phyloP scores from a whole-genome alignment of 2,888 invertebrate species.

The Altica lythri region DNA sequence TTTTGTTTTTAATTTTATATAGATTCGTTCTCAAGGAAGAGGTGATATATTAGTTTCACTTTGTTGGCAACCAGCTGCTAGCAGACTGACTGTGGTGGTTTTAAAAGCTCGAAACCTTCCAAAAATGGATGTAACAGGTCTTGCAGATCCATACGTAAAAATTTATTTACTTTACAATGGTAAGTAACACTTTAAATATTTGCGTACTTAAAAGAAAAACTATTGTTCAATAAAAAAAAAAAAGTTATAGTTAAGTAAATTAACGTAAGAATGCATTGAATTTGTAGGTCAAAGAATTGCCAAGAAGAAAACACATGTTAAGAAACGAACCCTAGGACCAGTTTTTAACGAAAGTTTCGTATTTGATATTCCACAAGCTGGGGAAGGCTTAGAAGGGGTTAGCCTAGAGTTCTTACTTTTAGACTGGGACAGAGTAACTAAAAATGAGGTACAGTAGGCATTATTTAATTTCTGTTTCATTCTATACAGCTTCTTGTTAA shows the following conservation, averaged over 20 bases:
- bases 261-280: neutral
- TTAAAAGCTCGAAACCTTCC: constrained; percentile 96
- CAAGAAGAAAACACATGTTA: constrained; percentile 99
- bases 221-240: no score
- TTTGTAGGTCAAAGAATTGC: constrained; percentile 86
- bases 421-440: constrained; percentile 98
- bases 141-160: constrained; percentile 97
- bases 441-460: constrained; percentile 86
- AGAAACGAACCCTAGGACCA: constrained; percentile 95
- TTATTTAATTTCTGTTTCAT: constrained; percentile 11
- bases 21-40: constrained; percentile 91
- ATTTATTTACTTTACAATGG: constrained; percentile 92
- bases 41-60: constrained; percentile 95
- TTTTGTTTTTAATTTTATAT: constrained; percentile 37
- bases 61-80: constrained; percentile 97
- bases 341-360: constrained; percentile 99
- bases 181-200: constrained; percentile 17
- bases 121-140: constrained; percentile 96
- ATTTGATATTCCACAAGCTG: constrained; percentile 86
- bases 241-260: neutral
- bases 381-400: constrained; percentile 79
- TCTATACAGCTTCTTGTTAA: no score
- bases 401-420: constrained; percentile 86
- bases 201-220: no score
- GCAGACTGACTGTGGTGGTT: constrained; percentile 93